Conservation (phyloP, 2,888 invertebrate species). For the Himalopsyche japonica region DNA sequence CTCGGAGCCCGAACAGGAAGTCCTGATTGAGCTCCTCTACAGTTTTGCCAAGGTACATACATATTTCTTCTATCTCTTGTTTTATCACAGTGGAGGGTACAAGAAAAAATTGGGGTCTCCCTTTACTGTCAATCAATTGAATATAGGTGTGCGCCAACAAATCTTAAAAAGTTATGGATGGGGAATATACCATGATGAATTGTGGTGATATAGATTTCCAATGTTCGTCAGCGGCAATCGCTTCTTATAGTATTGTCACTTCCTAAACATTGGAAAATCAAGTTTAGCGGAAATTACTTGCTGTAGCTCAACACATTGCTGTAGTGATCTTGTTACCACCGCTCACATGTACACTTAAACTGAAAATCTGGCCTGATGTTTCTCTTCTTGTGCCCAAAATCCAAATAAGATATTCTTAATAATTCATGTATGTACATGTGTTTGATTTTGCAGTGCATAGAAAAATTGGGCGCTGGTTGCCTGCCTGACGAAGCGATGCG, state of each 20-base stretch:
- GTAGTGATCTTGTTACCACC: background rate
- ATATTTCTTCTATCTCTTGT: no score
- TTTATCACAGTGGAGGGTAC: no score
- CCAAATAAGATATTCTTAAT: no score
- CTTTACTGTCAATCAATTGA: no score
- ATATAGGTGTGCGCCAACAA: no score
- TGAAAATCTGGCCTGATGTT: no score
- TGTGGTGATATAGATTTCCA: background rate
- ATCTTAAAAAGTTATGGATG: no score
- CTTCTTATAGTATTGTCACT: constrained; percentile 13
- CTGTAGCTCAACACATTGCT: background rate
- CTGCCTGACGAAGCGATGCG: constrained; percentile 74
- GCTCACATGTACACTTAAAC: background rate
- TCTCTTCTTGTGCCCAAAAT: no score
- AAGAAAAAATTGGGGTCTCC: no score
- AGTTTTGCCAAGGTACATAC: constrained; percentile 73
- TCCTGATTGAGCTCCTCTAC: constrained; percentile 79
- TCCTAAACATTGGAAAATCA: constrained; percentile 23
- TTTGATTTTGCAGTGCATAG: constrained; percentile 70
- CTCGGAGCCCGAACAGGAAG: constrained; percentile 88
- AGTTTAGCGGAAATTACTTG: background rate
- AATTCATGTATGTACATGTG: no score
- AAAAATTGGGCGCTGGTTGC: constrained; percentile 82
- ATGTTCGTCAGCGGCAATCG: constrained; percentile 18
- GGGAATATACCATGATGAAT: no score